Percentiles rank a stretch among this genome's conserved stretches.
Conservation (phyloP, 2,888 invertebrate species). For the Hirtodrosophila confusa region DNA sequence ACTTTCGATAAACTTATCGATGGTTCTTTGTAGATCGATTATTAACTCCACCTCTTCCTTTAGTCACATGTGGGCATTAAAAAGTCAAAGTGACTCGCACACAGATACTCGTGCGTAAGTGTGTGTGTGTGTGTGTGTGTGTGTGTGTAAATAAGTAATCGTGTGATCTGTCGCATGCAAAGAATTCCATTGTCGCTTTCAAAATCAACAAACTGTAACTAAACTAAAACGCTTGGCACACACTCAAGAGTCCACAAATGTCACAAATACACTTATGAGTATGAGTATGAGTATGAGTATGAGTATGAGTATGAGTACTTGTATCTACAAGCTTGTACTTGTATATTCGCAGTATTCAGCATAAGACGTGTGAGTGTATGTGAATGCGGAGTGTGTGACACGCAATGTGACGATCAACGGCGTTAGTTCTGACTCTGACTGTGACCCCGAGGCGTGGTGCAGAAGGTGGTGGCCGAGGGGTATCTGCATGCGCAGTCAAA, state of each 20-base stretch:
- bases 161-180: constrained; percentile 39
- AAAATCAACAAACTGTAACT: constrained; percentile 82
- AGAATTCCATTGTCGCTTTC: constrained; percentile 79
- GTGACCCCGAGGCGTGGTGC: constrained; percentile 45
- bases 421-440: constrained; percentile 53
- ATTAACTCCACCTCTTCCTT: too few species aligned
- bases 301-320: too few species aligned
- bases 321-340: constrained; percentile 22
- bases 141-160: constrained; percentile 4
- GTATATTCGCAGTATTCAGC: constrained; percentile 38
- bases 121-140: constrained; percentile 8
- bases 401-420: constrained; percentile 59
- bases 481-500: constrained; percentile 61
- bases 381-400: constrained; percentile 38
- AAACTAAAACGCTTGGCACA: constrained; percentile 61
- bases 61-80: too few species aligned
- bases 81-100: background rate
- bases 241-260: constrained; percentile 47
- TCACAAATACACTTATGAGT: constrained; percentile 20
- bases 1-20: too few species aligned
- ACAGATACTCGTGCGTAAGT: background rate
- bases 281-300: too few species aligned
- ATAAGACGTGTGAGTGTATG: constrained; percentile 10
- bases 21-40: too few species aligned
- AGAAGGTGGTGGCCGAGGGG: constrained; percentile 7